phyloP scores from a whole-genome alignment of 2,113 vertebrate genomes.

The Sitta europaea region DNA sequence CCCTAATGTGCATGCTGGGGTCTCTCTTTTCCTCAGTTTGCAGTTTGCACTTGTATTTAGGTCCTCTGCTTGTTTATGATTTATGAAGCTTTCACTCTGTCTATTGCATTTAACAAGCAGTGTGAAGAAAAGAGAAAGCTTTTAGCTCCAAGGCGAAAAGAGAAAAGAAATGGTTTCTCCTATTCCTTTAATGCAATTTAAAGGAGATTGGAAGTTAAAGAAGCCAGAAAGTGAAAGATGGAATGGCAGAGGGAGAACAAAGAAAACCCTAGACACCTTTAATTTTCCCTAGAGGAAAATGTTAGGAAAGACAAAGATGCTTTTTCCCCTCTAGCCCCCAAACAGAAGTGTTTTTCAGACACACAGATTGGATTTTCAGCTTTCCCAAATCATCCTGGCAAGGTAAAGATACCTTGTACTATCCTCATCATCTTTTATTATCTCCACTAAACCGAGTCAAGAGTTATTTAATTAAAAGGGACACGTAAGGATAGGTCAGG shows the following conservation, averaged over 20 bases:
- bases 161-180: conserved; percentile 16
- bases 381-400: conserved; percentile 6
- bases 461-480: conserved; percentile 44
- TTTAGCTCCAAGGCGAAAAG: conserved; percentile 39
- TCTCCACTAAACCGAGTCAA: neutral
- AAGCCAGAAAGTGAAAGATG: conserved; percentile 41
- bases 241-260: neutral
- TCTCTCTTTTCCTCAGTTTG: neutral
- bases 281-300: conserved; percentile 31
- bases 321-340: neutral
- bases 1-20: neutral
- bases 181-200: conserved; percentile 56
- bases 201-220: conserved; percentile 47
- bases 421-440: conserved; percentile 8
- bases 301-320: neutral
- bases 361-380: conserved; percentile 34
- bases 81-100: conserved; percentile 61
- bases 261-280: neutral
- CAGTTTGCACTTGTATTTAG: conserved; percentile 32
- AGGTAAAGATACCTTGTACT: conserved; percentile 24
- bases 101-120: conserved; percentile 38
- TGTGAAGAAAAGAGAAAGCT: conserved; percentile 59
- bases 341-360: neutral
- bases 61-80: conserved; percentile 60
- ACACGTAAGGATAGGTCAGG: neutral